Evolutionary conservation across 2,797 vertebrate species (phyloP).

Genomic region (Oryzias dopingdopingensis): DNA sequence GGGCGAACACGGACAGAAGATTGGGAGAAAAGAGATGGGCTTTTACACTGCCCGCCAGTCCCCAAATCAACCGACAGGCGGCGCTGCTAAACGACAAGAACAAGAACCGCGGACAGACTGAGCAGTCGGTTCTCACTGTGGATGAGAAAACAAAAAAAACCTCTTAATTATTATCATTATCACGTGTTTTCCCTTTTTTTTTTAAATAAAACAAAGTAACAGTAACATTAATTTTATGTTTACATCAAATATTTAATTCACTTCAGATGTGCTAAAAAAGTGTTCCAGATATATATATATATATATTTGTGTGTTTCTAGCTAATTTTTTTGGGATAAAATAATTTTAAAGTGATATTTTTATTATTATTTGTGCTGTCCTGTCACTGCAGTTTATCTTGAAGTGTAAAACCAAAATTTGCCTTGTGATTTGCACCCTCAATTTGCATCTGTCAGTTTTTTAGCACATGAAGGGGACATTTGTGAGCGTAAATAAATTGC

Average conservation of each 20-base stretch:
- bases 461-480: constrained; percentile 31
- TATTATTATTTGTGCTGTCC: constrained; percentile 10
- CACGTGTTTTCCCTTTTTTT: too few relatives aligned
- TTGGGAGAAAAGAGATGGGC: constrained; percentile 34
- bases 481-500: constrained; percentile 43
- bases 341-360: neutral
- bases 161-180: too few relatives aligned
- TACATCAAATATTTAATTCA: constrained; percentile 13
- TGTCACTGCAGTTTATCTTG: constrained; percentile 18
- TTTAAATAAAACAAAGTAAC: too few relatives aligned
- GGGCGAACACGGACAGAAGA: constrained; percentile 50
- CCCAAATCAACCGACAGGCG: constrained; percentile 68
- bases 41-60: constrained; percentile 25
- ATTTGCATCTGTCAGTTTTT: constrained; percentile 46
- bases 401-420: constrained; percentile 26
- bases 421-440: constrained; percentile 29
- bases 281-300: neutral
- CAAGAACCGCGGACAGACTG: neutral
- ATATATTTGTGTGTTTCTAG: neutral
- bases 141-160: neutral
- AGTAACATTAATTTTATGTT: too few relatives aligned
- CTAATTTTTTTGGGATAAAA: neutral
- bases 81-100: constrained; percentile 70
- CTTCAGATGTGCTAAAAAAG: neutral
- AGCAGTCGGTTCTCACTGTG: constrained; percentile 19